Base-by-base conservation (phyloP, 2,888 invertebrate species). In the Lottia scabra region DNA sequence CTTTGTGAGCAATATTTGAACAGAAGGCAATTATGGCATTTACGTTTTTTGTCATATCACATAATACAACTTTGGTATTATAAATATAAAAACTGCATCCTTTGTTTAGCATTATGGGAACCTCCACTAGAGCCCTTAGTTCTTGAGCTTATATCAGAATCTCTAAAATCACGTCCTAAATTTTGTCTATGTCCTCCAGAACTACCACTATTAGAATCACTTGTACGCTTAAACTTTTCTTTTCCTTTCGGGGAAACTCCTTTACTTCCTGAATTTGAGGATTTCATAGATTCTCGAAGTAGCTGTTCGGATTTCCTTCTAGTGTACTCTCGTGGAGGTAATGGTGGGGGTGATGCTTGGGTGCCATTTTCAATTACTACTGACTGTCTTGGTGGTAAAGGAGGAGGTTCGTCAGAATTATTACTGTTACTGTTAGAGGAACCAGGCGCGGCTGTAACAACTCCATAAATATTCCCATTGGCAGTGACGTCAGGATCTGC, bases 101-200 rank as follows among this genome's bases (percentile, higher is more conserved):
- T 70, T 68, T 75, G 77, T 27, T 75, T 72, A 26, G 71, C 65
- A 19, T 69, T 70, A 38, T 71, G 64, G 16, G 66, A 72, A 16
- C 71, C 75, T 15, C 73, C 72, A 2, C 75, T 75, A 16, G 70
- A 73, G 4, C 66, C 68, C 15, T 68, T 74, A n/a, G 76, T 74
- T 56, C 74, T 38, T 12, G 79, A 77, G 23, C 76, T 77, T 23
- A 77, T 73, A 48, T 76, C 77, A 23, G 79, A 79, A 71, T 79
- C 79, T 43, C 73, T 75, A 66, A 77, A 77, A 63, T 77, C 77
- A n/a, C 74, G 38, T 12, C 75, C 75, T 13, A 77, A 63, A 15
- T 71, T 62, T 19, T 73, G 62, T n/a, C 67, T 63, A 64, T 70
- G 45, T 23, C 72, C 74, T 16, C 72, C 68, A 45, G 71, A 65